Base-by-base conservation (phyloP, 1,140 invertebrate species). In the Papilio xuthus region DNA sequence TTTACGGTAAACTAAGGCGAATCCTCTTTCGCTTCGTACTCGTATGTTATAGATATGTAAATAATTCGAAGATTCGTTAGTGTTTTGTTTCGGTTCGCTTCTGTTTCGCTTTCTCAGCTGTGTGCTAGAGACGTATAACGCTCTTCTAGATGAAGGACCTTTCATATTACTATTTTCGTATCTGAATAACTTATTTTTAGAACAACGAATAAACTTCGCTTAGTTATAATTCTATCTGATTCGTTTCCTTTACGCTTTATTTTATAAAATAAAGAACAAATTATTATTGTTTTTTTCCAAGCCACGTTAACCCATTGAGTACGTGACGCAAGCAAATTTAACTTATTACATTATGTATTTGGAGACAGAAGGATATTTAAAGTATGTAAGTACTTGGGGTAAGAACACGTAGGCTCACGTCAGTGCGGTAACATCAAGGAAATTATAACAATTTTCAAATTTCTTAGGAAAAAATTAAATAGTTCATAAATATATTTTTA, bases 281-380 rank as follows among this genome's bases (percentile, higher is more conserved):
- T n/a, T 53, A n/a, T 53, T 7, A 18, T 53, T 18, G 18, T 53
- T 53, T 53, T 53, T 53, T 53, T 53, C 8, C n/a, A 20, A 53
- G 56, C 2, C 56, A 60, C 12, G 56, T 60, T 60, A 60, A 60
- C 56, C 56, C 56, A 60, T 60, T 23, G 23, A 9, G 10, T 26
- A 60, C 56, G 56, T 60, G 56, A 60, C 4, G 23, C 9, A 60
- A 60, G 23, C 7, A 60, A 60, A 60, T 60, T 60, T 60, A 60
- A 60, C 56, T 60, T 60, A 60, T 60, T 60, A 60, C 56, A 60
- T 60, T 12, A 20, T n/a, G 53, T 56, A 20, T 56, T 56, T 56
- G n/a, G 20, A 56, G 53, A 56, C 53, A 56, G 4, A 15, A 56
- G n/a, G n/a, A 56, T 23, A 26, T 60, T 60, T 60, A 26, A 26